These are phyloP conservation scores for Leptobrachium leishanense DNA, from an alignment of 2,113 vertebrate genomes.

Conservation along the genomic window DNA sequence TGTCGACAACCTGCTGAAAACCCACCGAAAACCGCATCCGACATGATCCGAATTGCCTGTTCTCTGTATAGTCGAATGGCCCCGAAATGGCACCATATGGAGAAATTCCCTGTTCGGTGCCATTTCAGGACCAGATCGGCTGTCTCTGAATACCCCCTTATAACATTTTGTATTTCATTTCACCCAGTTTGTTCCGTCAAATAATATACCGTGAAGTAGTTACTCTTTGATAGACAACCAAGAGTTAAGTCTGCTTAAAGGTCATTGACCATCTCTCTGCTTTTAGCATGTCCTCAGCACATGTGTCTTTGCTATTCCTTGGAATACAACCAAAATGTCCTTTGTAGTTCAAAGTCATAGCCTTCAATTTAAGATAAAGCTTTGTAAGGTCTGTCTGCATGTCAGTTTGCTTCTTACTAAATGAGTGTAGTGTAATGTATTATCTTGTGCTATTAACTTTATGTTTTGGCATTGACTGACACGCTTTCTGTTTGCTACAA, in stretches of 20 bases:
- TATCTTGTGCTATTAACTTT: slow-evolving; percentile 10
- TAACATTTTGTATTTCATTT: too few species aligned
- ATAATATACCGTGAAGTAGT: too few species aligned
- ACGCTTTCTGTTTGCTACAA: not conserved
- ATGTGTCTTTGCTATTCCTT: slow-evolving; percentile 35
- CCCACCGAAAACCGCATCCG: too few species aligned
- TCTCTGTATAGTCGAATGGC: too few species aligned
- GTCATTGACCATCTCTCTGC: slow-evolving; percentile 22
- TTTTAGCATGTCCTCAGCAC: slow-evolving; percentile 29
- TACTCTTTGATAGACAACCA: too few species aligned
- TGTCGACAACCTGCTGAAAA: too few species aligned
- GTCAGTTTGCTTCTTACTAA: slow-evolving; percentile 16
- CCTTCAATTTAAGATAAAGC: slow-evolving; percentile 26
- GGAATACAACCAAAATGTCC: slow-evolving; percentile 23
- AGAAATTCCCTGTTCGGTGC: too few species aligned
- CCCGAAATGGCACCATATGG: too few species aligned
- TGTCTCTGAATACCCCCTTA: too few species aligned
- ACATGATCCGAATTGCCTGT: too few species aligned
- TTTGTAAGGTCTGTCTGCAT: not conserved
- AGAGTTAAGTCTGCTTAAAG: slow-evolving; percentile 31
- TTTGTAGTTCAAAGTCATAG: slow-evolving; percentile 9
- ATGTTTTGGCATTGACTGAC: slow-evolving; percentile 25
- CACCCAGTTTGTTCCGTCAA: too few species aligned
- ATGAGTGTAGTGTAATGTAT: slow-evolving; percentile 16
- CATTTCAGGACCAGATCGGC: too few species aligned